Percentiles rank a stretch among this genome's conserved stretches.
Evolutionary conservation across 2,888 invertebrate genomes (phyloP).

Genomic region (Lymantria monacha): DNA sequence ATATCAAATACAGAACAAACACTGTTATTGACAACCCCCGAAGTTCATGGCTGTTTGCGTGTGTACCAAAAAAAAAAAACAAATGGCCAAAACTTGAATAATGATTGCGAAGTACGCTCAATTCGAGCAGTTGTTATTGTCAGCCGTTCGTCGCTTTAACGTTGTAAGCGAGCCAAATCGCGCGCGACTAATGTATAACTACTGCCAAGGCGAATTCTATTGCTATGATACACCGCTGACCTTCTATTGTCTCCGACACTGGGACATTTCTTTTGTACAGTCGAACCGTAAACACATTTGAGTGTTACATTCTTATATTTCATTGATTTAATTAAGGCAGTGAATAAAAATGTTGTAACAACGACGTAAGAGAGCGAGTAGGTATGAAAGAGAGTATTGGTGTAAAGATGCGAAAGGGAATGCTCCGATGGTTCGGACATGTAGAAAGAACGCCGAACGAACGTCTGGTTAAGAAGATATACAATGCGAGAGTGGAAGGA

Average conservation of each 20-base stretch:
- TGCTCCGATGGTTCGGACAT: too few relatives aligned
- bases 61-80: conserved; percentile 19
- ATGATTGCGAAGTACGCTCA: conserved; percentile 25
- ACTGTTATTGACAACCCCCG: conserved; percentile 15
- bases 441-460: too few relatives aligned
- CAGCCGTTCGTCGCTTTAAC: conserved; percentile 38
- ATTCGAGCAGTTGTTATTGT: conserved; percentile 37
- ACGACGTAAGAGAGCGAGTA: too few relatives aligned
- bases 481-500: too few relatives aligned
- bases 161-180: conserved; percentile 69
- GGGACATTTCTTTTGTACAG: conserved; percentile 50
- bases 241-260: conserved; percentile 70
- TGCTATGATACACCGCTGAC: conserved; percentile 68
- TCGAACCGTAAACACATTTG: conserved; percentile 15
- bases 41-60: conserved; percentile 22
- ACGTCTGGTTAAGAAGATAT: too few relatives aligned
- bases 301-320: conserved; percentile 4
- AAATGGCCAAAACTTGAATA: conserved; percentile 30
- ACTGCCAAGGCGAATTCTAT: conserved; percentile 75
- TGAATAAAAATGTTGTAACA: background rate
- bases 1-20: conserved; percentile 14
- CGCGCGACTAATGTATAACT: conserved; percentile 52
- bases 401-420: too few relatives aligned
- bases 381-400: too few relatives aligned
- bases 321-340: conserved; percentile 1